These are phyloP conservation scores for Meandrusa payeni DNA, from an alignment of 2,888 invertebrate genomes.

Conservation along the genomic window DNA sequence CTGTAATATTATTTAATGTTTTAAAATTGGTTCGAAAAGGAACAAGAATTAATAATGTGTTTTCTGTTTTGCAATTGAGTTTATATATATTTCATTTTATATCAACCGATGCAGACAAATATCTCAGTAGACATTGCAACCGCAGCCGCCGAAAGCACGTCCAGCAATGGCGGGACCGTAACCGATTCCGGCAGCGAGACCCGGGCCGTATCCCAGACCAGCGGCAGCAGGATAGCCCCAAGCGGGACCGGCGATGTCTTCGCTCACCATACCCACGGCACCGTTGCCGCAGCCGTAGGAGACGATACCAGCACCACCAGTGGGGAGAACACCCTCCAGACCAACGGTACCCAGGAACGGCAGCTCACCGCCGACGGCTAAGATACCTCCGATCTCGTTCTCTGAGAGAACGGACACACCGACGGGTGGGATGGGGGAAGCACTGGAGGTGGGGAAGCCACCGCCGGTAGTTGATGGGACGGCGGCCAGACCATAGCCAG, in stretches of 20 bases:
- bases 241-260: conserved; percentile 25
- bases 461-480: conserved; percentile 27
- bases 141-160: conserved; percentile 20
- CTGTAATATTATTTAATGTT: too few relatives aligned
- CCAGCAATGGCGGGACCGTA: conserved; percentile 20
- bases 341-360: conserved; percentile 40
- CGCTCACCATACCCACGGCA: conserved; percentile 32
- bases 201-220: conserved; percentile 24
- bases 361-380: conserved; percentile 34
- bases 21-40: too few relatives aligned
- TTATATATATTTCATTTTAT: too few relatives aligned
- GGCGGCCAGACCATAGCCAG: conserved; percentile 19
- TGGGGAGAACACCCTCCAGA: conserved; percentile 38
- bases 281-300: conserved; percentile 38
- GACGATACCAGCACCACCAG: conserved; percentile 40
- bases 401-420: conserved; percentile 39
- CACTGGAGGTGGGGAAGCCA: conserved; percentile 36
- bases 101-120: too few relatives aligned
- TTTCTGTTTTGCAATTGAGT: too few relatives aligned
- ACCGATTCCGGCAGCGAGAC: conserved; percentile 24
- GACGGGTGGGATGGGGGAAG: conserved; percentile 34
- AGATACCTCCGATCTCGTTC: conserved; percentile 39
- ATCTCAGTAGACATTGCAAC: conserved; percentile 12
- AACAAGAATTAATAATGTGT: too few relatives aligned
- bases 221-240: conserved; percentile 21